Conservation (phyloP, 2,888 invertebrate species). For the Phragmatobia fuliginosa region DNA sequence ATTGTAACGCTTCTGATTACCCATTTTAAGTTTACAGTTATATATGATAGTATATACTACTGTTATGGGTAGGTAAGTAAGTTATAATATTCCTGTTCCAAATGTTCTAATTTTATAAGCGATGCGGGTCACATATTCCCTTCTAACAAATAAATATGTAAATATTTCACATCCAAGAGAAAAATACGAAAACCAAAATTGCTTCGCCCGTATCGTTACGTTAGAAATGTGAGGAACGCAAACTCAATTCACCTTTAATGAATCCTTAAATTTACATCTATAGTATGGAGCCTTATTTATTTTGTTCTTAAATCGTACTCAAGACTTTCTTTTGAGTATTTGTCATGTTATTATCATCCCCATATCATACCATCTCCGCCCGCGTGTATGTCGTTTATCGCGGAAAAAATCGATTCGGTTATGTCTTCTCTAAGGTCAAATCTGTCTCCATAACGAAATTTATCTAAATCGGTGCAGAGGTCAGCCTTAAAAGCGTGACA, state of each 20-base stretch:
- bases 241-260: constrained; percentile 19
- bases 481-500: too few species aligned
- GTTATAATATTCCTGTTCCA: background rate
- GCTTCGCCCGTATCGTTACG: constrained; percentile 16
- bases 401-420: too few species aligned
- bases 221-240: constrained; percentile 26
- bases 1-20: background rate
- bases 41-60: background rate
- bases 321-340: background rate
- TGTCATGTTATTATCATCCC: too few species aligned
- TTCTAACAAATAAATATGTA: constrained; percentile 17
- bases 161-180: constrained; percentile 10
- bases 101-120: constrained; percentile 1
- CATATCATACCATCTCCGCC: too few species aligned
- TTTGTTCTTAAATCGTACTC: background rate
- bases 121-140: constrained; percentile 5
- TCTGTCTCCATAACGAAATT: too few species aligned
- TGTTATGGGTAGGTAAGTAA: background rate
- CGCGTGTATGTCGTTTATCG: too few species aligned
- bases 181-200: constrained; percentile 25
- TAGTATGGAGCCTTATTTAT: background rate
- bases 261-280: constrained; percentile 21
- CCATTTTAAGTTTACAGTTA: background rate
- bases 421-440: too few species aligned
- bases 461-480: too few species aligned